A percentile compares a stretch with the other conserved stretches of the same genome.
Conservation (phyloP, 2,888 invertebrate genomes). For the Diplolepis rosae region DNA sequence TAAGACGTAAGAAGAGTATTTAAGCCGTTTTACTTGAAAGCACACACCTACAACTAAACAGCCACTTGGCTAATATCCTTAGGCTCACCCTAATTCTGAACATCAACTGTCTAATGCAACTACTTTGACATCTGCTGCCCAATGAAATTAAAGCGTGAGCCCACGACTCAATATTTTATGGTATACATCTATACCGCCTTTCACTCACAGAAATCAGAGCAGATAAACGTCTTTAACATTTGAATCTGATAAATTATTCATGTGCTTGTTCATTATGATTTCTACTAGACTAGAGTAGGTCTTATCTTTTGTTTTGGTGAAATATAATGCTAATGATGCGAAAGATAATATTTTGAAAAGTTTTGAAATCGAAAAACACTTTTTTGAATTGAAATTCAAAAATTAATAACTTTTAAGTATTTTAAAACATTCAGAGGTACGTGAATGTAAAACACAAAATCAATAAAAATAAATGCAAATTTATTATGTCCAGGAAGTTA, state of each 20-base stretch:
- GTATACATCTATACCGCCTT: no score
- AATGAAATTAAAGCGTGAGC: not conserved
- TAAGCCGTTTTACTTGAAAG: not conserved
- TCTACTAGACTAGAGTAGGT: not conserved
- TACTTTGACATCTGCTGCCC: not conserved
- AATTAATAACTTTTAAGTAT: no score
- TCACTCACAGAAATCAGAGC: conserved; percentile 12
- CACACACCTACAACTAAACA: not conserved
- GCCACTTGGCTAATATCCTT: not conserved
- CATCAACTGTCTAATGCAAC: not conserved
- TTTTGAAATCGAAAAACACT: no score
- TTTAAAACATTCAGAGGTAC: not conserved
- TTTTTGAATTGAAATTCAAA: no score
- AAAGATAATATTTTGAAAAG: not conserved
- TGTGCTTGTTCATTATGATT: conserved; percentile 1
- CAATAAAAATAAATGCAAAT: no score
- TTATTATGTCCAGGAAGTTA: no score
- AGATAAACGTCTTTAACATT: conserved; percentile 11
- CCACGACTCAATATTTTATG: not conserved
- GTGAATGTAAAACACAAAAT: no score
- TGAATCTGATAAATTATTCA: conserved; percentile 22
- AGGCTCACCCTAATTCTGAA: not conserved
- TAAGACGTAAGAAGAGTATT: not conserved
- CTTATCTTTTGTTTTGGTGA: not conserved
- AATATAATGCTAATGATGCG: not conserved